These are phyloP conservation scores for Puntigrus tetrazona DNA, from an alignment of 2,113 vertebrate species.

Conservation along the genomic window DNA sequence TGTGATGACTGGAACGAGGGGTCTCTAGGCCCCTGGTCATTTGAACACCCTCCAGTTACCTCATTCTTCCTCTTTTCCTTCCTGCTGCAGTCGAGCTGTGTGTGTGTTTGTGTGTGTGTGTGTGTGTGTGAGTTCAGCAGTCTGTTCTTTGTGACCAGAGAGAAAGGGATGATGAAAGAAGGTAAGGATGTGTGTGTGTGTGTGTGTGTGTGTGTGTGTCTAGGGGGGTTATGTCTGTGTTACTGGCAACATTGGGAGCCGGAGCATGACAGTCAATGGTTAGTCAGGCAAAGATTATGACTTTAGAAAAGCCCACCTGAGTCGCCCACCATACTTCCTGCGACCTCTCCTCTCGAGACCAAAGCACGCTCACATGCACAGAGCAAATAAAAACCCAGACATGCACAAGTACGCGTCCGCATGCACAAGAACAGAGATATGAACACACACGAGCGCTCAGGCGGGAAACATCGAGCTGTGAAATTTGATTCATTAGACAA, in stretches of 20 bases:
- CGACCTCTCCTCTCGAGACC: conserved; percentile 7
- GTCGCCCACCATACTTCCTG: not conserved
- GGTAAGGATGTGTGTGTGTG: not conserved
- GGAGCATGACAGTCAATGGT: conserved; percentile 63
- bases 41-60: conserved; percentile 32
- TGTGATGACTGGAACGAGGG: not conserved
- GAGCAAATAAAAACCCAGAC: conserved; percentile 31
- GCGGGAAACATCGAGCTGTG: conserved; percentile 61
- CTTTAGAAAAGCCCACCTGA: conserved; percentile 56
- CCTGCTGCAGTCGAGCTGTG: conserved; percentile 37
- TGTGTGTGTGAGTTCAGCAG: not conserved
- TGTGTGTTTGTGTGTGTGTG: conserved; percentile 19
- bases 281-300: conserved; percentile 60
- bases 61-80: not conserved
- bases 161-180: not conserved
- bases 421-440: conserved; percentile 52
- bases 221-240: not conserved
- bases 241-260: conserved; percentile 49
- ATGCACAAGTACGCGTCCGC: conserved; percentile 42
- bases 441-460: conserved; percentile 58
- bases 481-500: conserved; percentile 74
- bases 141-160: not conserved
- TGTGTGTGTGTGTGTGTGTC: not conserved
- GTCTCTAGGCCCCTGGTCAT: conserved; percentile 18
- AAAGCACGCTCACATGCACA: conserved; percentile 39